Conservation (phyloP, 2,113 vertebrate genomes). For the Callipepla californica region DNA sequence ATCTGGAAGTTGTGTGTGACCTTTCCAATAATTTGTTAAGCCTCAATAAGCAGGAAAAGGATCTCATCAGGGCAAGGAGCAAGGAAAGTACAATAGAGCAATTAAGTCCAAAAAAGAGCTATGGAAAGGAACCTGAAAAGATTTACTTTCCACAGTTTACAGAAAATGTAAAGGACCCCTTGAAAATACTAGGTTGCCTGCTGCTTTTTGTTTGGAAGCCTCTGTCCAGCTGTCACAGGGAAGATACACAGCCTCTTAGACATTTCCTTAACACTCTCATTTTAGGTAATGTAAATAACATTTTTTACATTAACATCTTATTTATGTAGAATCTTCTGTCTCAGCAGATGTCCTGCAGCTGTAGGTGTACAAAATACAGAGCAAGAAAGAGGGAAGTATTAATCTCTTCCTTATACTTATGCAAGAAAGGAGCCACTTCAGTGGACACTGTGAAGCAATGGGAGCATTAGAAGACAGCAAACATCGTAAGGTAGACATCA, state of each 20-base stretch:
- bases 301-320: slow-evolving; percentile 66
- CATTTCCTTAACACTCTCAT: slow-evolving; percentile 11
- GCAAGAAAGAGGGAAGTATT: background rate
- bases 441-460: background rate
- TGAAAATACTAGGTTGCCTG: slow-evolving; percentile 25
- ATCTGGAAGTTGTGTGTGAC: background rate
- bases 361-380: slow-evolving; percentile 43
- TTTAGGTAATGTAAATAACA: slow-evolving; percentile 65
- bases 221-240: background rate
- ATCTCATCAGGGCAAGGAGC: background rate
- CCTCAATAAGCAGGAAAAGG: background rate
- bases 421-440: background rate
- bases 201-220: slow-evolving; percentile 59
- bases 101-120: background rate
- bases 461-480: background rate
- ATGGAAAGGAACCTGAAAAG: background rate
- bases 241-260: slow-evolving; percentile 62
- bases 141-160: background rate
- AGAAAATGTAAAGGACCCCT: background rate
- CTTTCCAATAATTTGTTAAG: background rate
- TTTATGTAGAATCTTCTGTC: slow-evolving; percentile 57
- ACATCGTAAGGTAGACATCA: fast-evolving
- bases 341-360: slow-evolving; percentile 60
- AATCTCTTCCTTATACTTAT: background rate
- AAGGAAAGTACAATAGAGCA: background rate